Conservation (phyloP, 2,113 vertebrate species). For the Trachemys scripta region DNA sequence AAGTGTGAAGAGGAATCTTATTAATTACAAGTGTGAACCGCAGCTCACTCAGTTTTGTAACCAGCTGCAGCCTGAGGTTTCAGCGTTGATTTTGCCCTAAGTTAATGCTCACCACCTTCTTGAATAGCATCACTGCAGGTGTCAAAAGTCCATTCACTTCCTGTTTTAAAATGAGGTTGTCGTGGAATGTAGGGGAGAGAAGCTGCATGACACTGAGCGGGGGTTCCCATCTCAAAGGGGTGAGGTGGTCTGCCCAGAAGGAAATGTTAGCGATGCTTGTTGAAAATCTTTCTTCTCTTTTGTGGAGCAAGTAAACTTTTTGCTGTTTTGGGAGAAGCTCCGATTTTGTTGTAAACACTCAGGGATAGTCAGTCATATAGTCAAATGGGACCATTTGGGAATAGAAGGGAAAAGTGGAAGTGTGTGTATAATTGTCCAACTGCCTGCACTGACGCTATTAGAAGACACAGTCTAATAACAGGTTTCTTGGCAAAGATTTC, state of each 20-base stretch:
- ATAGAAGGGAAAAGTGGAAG: neutral
- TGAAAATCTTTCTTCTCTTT: neutral
- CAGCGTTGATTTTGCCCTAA: neutral
- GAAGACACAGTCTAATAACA: neutral
- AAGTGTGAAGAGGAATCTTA: neutral
- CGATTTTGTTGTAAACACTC: neutral
- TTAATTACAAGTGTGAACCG: neutral
- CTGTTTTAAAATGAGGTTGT: neutral
- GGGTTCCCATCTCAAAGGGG: no score
- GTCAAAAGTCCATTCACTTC: neutral
- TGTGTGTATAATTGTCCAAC: neutral
- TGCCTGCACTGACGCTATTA: neutral
- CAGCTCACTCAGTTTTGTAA: neutral
- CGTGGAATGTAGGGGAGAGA: neutral
- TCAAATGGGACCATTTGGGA: neutral
- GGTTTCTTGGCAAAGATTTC: neutral
- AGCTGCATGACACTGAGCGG: neutral
- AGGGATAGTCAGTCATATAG: neutral
- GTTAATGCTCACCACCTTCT: neutral
- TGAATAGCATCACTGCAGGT: neutral
- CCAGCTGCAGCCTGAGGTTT: neutral
- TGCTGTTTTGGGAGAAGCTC: neutral
- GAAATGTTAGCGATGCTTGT: neutral
- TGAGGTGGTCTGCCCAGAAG: neutral
- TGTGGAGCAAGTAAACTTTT: neutral